These are phyloP conservation scores for Macrosteles quadrilineatus DNA, from an alignment of 1,140 invertebrate species.

Conservation along the genomic window DNA sequence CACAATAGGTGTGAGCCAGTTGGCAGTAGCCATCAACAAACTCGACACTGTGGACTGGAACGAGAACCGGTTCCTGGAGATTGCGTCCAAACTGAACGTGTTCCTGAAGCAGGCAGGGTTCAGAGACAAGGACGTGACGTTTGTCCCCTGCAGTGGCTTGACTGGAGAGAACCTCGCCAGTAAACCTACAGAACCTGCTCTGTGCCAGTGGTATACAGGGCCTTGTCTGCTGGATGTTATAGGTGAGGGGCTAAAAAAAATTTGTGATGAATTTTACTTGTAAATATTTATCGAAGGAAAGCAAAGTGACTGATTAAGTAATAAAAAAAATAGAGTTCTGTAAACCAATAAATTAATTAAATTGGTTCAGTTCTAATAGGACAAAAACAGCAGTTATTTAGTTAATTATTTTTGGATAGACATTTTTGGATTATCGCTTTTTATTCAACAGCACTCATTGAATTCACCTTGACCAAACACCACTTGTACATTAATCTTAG, in stretches of 20 bases:
- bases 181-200: slow-evolving; percentile 63
- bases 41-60: slow-evolving; percentile 80
- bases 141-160: slow-evolving; percentile 94
- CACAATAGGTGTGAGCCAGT: slow-evolving; percentile 78
- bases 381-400: too few relatives aligned
- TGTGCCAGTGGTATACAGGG: slow-evolving; percentile 86
- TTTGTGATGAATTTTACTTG: too few relatives aligned
- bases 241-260: slow-evolving; percentile 56
- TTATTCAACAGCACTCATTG: too few relatives aligned
- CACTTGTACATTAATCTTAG: too few relatives aligned
- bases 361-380: too few relatives aligned
- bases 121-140: slow-evolving; percentile 83
- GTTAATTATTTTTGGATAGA: too few relatives aligned
- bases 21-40: slow-evolving; percentile 86
- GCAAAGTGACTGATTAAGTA: too few relatives aligned
- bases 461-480: too few relatives aligned
- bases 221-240: slow-evolving; percentile 80
- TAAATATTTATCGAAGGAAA: too few relatives aligned
- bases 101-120: slow-evolving; percentile 97
- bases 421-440: too few relatives aligned
- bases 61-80: slow-evolving; percentile 82
- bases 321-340: too few relatives aligned
- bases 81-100: slow-evolving; percentile 77
- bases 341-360: too few relatives aligned
- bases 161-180: slow-evolving; percentile 89